Base-by-base conservation (phyloP, 2,113 vertebrate species). In the Noctilio leporinus region DNA sequence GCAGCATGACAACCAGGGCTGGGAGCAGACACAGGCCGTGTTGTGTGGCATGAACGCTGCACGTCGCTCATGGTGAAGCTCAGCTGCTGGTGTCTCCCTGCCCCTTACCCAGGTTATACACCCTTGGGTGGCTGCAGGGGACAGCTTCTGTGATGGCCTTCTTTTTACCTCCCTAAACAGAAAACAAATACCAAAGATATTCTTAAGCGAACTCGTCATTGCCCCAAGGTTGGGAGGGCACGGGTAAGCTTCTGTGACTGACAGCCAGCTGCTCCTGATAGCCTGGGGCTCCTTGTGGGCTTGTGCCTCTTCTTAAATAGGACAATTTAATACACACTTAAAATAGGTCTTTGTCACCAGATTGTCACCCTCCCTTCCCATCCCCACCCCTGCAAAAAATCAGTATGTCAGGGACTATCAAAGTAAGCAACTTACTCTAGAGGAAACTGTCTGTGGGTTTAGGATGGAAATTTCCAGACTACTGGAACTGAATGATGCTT, bases 1-100 rank as follows among this genome's bases (percentile, higher is more conserved):
- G 86, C 89, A 72, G 93, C 93, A 86, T 92, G 97, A 96, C 95
- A 98, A 97, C 93, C 94, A 96, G 64, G 72, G 88, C 55, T 85
- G 69, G 69, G 97, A 96, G 97, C 77, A 1, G 96, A 97, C 96
- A 92, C 81, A 59, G 65, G 85, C 90, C 92, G 70, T 65, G 87
- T 76, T 87, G 95, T 88, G 64, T 96, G 94, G 95, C 97, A 96
- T 72, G 96, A 89, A 96, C 96, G 90, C 96, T 89, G 82, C 84
- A 88, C 53, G 47, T 93, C 96, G 90, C 75, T 97, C 95, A 55
- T 7, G 55, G 91, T 30, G 49, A 97, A 97, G 88, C 91, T 86
- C 76, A 65, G 90, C 93, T 91, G 93, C 86, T 33, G 55, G 82
- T 95, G 80, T 91, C 95, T 92, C 10, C 24, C 70, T 78, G 89